These are phyloP conservation scores for Triplophysa dalaica DNA, from an alignment of 2,113 vertebrate genomes.

Conservation along the genomic window DNA sequence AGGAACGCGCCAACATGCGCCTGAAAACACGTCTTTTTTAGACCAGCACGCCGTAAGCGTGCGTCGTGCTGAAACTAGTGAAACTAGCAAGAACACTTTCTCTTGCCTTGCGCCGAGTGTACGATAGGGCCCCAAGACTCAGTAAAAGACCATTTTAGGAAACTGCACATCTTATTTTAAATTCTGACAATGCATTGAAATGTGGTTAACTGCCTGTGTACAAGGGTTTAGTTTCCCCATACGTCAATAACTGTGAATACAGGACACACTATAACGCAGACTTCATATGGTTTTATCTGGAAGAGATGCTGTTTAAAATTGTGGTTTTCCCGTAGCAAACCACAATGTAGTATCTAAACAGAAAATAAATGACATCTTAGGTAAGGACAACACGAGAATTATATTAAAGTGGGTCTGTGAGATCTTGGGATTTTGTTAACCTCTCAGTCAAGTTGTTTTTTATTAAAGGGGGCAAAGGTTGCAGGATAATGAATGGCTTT, in stretches of 20 bases:
- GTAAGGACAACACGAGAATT: background rate
- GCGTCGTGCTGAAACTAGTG: too few relatives aligned
- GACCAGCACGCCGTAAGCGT: too few relatives aligned
- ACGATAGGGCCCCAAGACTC: background rate
- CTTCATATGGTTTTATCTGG: constrained; percentile 57
- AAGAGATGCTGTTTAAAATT: constrained; percentile 57
- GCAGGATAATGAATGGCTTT: background rate
- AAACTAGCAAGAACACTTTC: too few relatives aligned
- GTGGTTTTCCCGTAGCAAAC: constrained; percentile 73
- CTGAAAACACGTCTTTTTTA: too few relatives aligned
- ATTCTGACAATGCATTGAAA: background rate
- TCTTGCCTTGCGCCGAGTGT: too few relatives aligned
- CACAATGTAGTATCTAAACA: constrained; percentile 65
- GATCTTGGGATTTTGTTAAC: constrained; percentile 1
- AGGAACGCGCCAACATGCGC: too few relatives aligned
- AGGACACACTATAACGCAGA: constrained; percentile 55
- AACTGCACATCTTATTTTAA: background rate
- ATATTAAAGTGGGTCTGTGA: background rate
- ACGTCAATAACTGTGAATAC: constrained; percentile 65
- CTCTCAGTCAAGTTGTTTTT: constrained; percentile 12
- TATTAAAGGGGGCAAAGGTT: background rate
- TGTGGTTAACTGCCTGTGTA: constrained; percentile 3
- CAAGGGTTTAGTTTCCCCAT: constrained; percentile 4
- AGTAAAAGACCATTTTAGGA: background rate
- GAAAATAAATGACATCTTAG: constrained; percentile 24